Conservation (phyloP, 2,113 vertebrate genomes). For the Corythaeola cristata region DNA sequence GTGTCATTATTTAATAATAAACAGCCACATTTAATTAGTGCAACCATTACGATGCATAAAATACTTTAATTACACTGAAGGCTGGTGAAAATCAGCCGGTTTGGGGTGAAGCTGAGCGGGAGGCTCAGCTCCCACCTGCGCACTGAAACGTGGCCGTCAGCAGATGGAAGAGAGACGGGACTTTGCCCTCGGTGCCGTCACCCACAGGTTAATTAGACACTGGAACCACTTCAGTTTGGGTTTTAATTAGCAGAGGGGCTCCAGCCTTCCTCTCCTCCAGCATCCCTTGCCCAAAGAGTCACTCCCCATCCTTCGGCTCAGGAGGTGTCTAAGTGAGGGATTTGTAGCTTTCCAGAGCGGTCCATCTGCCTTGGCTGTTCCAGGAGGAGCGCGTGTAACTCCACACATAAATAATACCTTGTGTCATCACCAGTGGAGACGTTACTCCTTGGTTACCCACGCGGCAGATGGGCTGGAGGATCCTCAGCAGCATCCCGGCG, state of each 20-base stretch:
- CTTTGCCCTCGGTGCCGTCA: not conserved
- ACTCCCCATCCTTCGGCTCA: not conserved
- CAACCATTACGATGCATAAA: not conserved
- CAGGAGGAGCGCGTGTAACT: not conserved
- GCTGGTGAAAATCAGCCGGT: not conserved
- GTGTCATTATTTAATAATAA: constrained; percentile 21
- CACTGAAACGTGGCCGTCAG: not conserved
- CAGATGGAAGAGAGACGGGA: not conserved
- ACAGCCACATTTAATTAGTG: constrained; percentile 32
- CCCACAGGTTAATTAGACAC: accelerated
- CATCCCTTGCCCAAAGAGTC: not conserved
- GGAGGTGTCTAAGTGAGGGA: not conserved
- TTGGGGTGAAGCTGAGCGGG: not conserved
- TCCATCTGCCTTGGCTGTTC: not conserved
- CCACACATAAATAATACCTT: not conserved
- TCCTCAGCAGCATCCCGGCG: not conserved
- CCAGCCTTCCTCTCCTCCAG: not conserved
- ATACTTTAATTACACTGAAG: not conserved
- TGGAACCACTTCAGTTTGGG: accelerated
- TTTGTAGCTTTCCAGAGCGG: not conserved
- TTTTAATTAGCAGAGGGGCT: not conserved
- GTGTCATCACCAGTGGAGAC: not conserved
- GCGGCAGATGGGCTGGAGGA: not conserved
- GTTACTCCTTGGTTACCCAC: not conserved
- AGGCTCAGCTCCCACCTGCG: not conserved